Evolutionary conservation across 2,797 vertebrate species (phyloP).

Genomic region (Chaenodraco wilsoni): DNA sequence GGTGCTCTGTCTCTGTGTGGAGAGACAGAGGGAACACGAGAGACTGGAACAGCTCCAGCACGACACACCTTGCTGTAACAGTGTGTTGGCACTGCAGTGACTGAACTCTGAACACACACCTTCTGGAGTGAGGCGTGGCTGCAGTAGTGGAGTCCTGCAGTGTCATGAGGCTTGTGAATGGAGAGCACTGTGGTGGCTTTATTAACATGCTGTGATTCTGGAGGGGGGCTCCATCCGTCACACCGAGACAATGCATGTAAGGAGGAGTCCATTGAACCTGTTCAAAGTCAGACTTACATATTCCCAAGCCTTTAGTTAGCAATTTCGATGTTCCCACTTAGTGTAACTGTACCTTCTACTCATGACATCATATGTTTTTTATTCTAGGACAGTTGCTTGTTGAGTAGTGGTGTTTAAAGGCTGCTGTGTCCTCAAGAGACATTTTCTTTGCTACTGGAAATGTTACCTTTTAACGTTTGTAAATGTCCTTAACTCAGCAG

Average conservation of each 20-base stretch:
- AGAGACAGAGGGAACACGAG: slow-evolving; percentile 18
- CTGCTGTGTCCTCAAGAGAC: not conserved
- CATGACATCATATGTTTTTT: too few relatives aligned
- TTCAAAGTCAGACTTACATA: not conserved
- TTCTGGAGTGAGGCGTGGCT: slow-evolving; percentile 42
- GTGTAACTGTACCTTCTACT: too few relatives aligned
- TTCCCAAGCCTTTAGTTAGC: too few relatives aligned
- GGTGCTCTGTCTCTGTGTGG: slow-evolving; percentile 33
- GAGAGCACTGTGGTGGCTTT: slow-evolving; percentile 37
- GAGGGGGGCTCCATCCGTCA: not conserved
- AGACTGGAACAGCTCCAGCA: slow-evolving; percentile 6
- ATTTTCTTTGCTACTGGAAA: slow-evolving; percentile 1
- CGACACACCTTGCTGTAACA: slow-evolving; percentile 72
- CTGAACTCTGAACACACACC: slow-evolving; percentile 46
- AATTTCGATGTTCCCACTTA: too few relatives aligned
- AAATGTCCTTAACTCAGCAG: not conserved
- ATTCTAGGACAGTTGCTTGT: not conserved
- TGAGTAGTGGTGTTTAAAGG: not conserved
- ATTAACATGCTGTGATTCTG: slow-evolving; percentile 52
- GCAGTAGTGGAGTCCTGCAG: slow-evolving; percentile 43
- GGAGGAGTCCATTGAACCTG: not conserved
- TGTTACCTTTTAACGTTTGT: slow-evolving; percentile 11
- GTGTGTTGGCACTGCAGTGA: slow-evolving; percentile 62
- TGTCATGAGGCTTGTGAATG: slow-evolving; percentile 61
- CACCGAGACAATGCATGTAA: slow-evolving; percentile 5